Percentiles rank a stretch among this genome's conserved stretches.
Evolutionary conservation across 2,113 vertebrate genomes (phyloP).

Genomic region (Oxygymnocypris stewartii): DNA sequence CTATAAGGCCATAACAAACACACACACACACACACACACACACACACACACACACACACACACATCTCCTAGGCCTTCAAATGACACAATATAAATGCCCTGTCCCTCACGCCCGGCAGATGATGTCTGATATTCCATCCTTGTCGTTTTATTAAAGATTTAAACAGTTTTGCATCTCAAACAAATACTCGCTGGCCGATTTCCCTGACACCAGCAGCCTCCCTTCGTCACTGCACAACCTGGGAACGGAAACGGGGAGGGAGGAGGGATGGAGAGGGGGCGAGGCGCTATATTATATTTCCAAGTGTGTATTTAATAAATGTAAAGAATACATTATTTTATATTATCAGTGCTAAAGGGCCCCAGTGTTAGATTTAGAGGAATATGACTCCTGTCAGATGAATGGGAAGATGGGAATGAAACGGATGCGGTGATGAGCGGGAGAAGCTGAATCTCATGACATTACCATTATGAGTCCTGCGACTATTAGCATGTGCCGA

Average conservation of each 20-base stretch:
- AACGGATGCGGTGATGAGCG: conserved; percentile 41
- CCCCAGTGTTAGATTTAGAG: conserved; percentile 56
- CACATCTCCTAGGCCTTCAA: conserved; percentile 59
- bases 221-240: conserved; percentile 46
- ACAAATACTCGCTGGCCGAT: conserved; percentile 71
- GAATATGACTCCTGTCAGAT: conserved; percentile 59
- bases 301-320: conserved; percentile 68
- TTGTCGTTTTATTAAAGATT: conserved; percentile 77
- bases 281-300: conserved; percentile 68
- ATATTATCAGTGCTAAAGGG: conserved; percentile 57
- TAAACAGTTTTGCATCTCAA: conserved; percentile 73
- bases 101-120: conserved; percentile 62
- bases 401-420: conserved; percentile 49
- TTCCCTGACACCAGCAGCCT: too few relatives aligned
- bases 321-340: conserved; percentile 69
- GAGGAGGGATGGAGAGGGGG: conserved; percentile 31
- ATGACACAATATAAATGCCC: conserved; percentile 66
- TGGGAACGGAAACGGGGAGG: conserved; percentile 38
- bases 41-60: too few relatives aligned
- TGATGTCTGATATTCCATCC: conserved; percentile 75
- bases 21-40: conserved; percentile 43
- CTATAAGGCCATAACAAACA: conserved; percentile 59
- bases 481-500: conserved; percentile 50
- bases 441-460: conserved; percentile 50
- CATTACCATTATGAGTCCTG: conserved; percentile 62